These are phyloP conservation scores for Drosophila asahinai DNA, from an alignment of 1,140 invertebrate species.

Conservation along the genomic window DNA sequence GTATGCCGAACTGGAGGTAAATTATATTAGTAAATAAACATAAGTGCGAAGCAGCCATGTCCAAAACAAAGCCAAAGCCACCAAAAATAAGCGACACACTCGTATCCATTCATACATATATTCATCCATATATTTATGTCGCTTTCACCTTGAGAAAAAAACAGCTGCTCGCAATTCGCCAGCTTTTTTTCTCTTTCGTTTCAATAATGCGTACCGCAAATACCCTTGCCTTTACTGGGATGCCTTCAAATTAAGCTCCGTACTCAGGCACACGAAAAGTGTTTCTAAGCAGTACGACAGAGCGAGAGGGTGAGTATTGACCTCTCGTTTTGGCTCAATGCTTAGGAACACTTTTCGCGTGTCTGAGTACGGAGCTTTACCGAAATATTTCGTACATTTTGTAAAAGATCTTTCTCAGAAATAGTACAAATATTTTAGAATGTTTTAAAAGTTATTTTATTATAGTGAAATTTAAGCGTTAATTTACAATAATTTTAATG, in stretches of 20 bases:
- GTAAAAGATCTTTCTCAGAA: too few species aligned
- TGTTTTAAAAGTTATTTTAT: too few species aligned
- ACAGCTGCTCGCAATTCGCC: constrained; percentile 48
- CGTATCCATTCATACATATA: neutral
- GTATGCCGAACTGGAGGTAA: constrained; percentile 88
- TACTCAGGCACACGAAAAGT: too few species aligned
- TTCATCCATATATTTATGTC: constrained; percentile 10
- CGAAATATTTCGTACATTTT: too few species aligned
- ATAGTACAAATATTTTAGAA: too few species aligned
- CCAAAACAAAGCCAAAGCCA: constrained; percentile 9
- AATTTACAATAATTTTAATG: too few species aligned
- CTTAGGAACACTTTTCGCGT: too few species aligned
- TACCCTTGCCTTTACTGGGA: neutral
- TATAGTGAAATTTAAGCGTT: too few species aligned
- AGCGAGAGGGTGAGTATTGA: too few species aligned
- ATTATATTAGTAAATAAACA: constrained; percentile 10
- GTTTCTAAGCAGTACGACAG: too few species aligned
- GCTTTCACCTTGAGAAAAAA: constrained; percentile 52
- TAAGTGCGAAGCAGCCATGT: neutral
- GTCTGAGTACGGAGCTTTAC: too few species aligned
- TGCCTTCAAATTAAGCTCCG: neutral
- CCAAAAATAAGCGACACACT: constrained; percentile 10
- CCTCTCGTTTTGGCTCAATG: too few species aligned
- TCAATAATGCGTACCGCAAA: neutral
- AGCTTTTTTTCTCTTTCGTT: neutral